Percentiles rank a stretch among this genome's conserved stretches.
Conservation (phyloP, 2,888 invertebrate species). For the Saturnia pavonia region DNA sequence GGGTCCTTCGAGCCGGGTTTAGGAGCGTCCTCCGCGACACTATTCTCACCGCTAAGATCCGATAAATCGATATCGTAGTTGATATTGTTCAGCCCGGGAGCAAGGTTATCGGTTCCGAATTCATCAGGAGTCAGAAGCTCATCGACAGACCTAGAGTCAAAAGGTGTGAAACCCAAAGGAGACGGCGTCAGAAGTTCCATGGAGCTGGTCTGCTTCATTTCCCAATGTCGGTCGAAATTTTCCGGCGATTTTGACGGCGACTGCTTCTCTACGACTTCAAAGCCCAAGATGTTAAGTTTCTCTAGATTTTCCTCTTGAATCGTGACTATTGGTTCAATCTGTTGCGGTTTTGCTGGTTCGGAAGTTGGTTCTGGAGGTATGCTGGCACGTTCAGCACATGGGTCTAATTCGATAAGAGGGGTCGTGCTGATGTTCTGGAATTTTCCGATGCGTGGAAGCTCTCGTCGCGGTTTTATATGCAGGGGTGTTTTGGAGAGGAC, state of each 20-base stretch:
- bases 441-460: constrained; percentile 59
- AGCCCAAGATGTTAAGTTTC: constrained; percentile 61
- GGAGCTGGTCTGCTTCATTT: constrained; percentile 62
- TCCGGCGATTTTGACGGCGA: constrained; percentile 62
- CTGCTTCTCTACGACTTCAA: constrained; percentile 58
- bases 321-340: constrained; percentile 27
- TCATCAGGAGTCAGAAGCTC: constrained; percentile 84
- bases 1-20: constrained; percentile 70
- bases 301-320: constrained; percentile 36
- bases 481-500: constrained; percentile 89
- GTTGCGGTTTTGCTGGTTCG: constrained; percentile 14
- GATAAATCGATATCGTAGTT: constrained; percentile 90
- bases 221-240: constrained; percentile 57
- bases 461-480: constrained; percentile 69
- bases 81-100: constrained; percentile 85
- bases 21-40: constrained; percentile 82
- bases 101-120: constrained; percentile 73
- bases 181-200: constrained; percentile 83
- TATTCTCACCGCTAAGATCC: constrained; percentile 88
- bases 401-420: constrained; percentile 58
- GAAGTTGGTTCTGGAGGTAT: not conserved
- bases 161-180: constrained; percentile 78
- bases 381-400: constrained; percentile 18
- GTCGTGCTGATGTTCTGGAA: constrained; percentile 48
- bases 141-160: constrained; percentile 82